Base-by-base conservation (phyloP, 2,797 vertebrate species). In the Parauchenoglanis punctatus region DNA sequence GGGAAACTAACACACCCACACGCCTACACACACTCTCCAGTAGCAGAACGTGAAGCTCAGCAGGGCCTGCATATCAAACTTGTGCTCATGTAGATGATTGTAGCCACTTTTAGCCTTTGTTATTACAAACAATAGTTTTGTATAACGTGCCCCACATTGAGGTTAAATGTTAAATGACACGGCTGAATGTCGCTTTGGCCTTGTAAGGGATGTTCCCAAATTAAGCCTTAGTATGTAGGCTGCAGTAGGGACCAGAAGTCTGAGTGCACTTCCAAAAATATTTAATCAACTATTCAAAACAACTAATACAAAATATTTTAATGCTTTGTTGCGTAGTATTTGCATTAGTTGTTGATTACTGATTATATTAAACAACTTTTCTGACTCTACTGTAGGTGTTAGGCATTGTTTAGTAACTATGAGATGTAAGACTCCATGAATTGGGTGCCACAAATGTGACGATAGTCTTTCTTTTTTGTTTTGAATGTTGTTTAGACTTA, bases 1-100 rank as follows among this genome's bases (percentile, higher is more conserved):
- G 73, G 85, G 90, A 83, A 92, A 94, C 86, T 94, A 89, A 95
- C 85, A 13, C 58, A 67, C 28, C 17, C 7, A 78, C 59, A 23
- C 1, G 94, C 85, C 11, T 52, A 73, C 28, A 23, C 7, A 78
- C 59, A 23, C 1, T 40, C 49, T 63, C 15, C 70, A 54, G 17
- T 7, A 83, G n/a, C 40, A 28, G 40, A 83, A 31, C 46, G 1
- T 83, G 17, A 20, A 67, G 28, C n/a, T 40, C 58, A 68, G 73
- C 44, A 77, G 61, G 44, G 44, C 59, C 59, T 28, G 54, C 28
- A 80, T 23, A 8, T 25, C 31, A 81, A 61, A 17, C 56, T n/a
- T 23, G 23, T 63, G 35, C 78, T 61, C 23, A 5, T 13, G 23
- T 28, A 52, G n/a, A 17, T 81, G 25, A 81, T 35, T 11, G n/a